Conservation (phyloP, 37 sponge, comb jelly and placozoan genomes). For the Cliona cf. orientalis region DNA sequence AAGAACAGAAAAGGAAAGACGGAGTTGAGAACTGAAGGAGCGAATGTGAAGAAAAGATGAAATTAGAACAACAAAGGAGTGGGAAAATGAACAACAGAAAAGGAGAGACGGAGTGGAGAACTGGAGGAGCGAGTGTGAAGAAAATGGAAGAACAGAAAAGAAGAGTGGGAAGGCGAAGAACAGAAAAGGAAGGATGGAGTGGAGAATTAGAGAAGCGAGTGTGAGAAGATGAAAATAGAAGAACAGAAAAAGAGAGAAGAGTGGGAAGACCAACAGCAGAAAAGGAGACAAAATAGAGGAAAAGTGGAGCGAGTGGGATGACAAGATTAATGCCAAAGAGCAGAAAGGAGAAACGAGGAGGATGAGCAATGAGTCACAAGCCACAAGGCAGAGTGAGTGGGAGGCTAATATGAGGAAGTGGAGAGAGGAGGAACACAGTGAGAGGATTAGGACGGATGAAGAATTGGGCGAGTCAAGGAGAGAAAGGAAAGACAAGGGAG, state of each 20-base stretch:
- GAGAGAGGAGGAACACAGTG: not conserved
- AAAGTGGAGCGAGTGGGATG: not conserved
- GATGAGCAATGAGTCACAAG: too few species aligned
- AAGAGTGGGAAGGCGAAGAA: too few species aligned
- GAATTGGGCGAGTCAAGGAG: not conserved
- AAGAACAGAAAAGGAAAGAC: too few species aligned
- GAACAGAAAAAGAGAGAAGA: not conserved
- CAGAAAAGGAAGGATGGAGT: too few species aligned
- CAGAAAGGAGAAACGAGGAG: not conserved
- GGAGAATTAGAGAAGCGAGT: not conserved
- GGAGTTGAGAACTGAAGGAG: too few species aligned
- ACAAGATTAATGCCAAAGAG: not conserved
- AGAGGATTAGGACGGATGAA: not conserved
- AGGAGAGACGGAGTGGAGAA: too few species aligned
- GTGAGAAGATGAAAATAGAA: not conserved
- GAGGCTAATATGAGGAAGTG: not conserved
- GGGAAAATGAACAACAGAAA: too few species aligned
- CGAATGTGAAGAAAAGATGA: too few species aligned
- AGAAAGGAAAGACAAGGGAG: not conserved
- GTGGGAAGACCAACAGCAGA: not conserved
- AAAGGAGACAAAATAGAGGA: not conserved
- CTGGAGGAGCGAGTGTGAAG: too few species aligned
- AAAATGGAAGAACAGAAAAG: too few species aligned
- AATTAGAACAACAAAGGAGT: too few species aligned
- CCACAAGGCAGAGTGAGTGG: not conserved